Conservation (phyloP, 2,888 invertebrate species). For the Ctena decussata region DNA sequence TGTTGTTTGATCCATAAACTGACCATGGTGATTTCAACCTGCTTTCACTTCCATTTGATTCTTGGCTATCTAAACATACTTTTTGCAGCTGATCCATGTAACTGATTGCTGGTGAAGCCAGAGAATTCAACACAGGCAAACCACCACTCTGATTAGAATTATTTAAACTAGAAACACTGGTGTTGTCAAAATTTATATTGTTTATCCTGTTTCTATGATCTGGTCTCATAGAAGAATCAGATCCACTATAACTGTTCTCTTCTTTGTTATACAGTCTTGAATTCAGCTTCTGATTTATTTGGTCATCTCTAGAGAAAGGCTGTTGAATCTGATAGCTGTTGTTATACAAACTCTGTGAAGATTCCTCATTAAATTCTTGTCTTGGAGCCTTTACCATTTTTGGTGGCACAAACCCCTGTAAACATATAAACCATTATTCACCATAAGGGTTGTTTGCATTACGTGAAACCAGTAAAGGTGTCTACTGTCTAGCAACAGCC, state of each 20-base stretch:
- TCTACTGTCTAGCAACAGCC: no score
- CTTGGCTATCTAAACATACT: slow-evolving; percentile 34
- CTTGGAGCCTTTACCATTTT: slow-evolving; percentile 63
- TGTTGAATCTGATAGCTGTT: not conserved
- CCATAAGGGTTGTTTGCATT: no score
- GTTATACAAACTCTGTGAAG: not conserved
- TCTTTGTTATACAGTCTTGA: not conserved
- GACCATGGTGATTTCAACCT: slow-evolving; percentile 56
- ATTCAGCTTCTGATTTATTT: not conserved
- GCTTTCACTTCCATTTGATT: not conserved
- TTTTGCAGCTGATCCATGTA: not conserved
- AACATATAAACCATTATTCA: no score
- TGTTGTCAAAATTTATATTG: no score
- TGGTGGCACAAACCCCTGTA: slow-evolving; percentile 74
- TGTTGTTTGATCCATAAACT: slow-evolving; percentile 59
- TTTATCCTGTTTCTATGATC: no score
- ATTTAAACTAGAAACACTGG: no score
- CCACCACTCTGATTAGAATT: not conserved
- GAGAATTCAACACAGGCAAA: not conserved
- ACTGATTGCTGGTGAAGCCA: not conserved
- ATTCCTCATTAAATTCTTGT: not conserved
- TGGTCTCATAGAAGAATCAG: no score
- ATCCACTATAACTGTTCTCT: no score
- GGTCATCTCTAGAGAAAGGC: not conserved
- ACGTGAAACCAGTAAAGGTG: no score